These are phyloP conservation scores for Sebastes taczanowskii DNA, from an alignment of 2,797 vertebrate species.

Conservation along the genomic window DNA sequence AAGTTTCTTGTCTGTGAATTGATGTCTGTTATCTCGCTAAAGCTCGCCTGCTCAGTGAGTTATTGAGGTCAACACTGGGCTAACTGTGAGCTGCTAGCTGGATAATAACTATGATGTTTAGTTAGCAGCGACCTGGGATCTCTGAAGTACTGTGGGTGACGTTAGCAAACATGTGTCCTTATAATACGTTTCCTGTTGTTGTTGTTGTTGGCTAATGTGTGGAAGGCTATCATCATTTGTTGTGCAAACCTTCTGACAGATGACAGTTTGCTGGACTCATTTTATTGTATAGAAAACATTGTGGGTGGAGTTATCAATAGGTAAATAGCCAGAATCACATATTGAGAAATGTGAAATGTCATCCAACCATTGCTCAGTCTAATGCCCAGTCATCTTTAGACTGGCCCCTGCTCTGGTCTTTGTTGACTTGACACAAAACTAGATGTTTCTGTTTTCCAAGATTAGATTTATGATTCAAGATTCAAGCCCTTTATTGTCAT, in stretches of 20 bases:
- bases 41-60: neutral
- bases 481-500: too few species aligned
- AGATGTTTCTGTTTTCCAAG: neutral
- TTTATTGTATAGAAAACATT: neutral
- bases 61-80: constrained; percentile 55
- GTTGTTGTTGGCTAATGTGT: neutral
- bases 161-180: neutral
- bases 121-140: neutral
- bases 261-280: neutral
- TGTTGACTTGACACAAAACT: neutral
- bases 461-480: too few species aligned
- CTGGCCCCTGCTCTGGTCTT: neutral
- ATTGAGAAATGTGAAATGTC: neutral
- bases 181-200: neutral
- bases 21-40: neutral
- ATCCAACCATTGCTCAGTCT: neutral
- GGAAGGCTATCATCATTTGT: neutral
- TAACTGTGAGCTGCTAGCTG: neutral
- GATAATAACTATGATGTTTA: neutral
- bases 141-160: neutral
- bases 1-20: neutral
- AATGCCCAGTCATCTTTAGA: neutral
- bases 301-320: neutral
- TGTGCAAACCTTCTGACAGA: neutral
- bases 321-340: neutral